Evolutionary conservation across 1,140 invertebrate genomes (phyloP).

Genomic region (Pseudomyrmex cubaensis): DNA sequence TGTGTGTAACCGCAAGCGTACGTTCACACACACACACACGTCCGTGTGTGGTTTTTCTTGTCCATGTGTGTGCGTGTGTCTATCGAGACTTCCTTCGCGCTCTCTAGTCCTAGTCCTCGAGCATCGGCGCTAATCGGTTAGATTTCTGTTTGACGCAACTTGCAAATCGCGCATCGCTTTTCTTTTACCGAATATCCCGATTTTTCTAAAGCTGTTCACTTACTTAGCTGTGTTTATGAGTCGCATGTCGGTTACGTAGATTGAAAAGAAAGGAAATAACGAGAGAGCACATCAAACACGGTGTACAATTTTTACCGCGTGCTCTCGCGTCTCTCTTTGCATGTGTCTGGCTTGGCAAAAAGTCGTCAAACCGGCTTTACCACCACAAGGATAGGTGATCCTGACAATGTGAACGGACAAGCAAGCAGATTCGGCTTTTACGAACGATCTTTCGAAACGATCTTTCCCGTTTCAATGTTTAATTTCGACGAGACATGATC

Average conservation of each 20-base stretch:
- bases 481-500: not conserved
- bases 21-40: not conserved
- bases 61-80: not conserved
- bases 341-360: not conserved
- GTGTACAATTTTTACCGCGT: not conserved
- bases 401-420: not conserved
- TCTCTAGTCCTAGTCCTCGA: conserved; percentile 4
- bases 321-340: not conserved
- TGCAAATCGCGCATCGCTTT: not conserved
- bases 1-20: too few relatives aligned
- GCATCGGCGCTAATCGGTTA: not conserved
- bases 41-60: not conserved
- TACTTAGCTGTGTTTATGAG: not conserved
- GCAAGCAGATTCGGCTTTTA: not conserved
- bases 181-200: not conserved
- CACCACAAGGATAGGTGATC: not conserved
- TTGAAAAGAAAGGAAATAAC: not conserved
- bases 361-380: not conserved
- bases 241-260: too few relatives aligned
- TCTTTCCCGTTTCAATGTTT: not conserved
- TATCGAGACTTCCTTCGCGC: not conserved
- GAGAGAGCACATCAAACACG: not conserved
- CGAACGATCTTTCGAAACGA: too few relatives aligned
- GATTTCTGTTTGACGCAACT: not conserved
- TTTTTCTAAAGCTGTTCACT: not conserved